phyloP scores from a whole-genome alignment of 1,140 invertebrate genomes.

The Globodera ellingtonae region DNA sequence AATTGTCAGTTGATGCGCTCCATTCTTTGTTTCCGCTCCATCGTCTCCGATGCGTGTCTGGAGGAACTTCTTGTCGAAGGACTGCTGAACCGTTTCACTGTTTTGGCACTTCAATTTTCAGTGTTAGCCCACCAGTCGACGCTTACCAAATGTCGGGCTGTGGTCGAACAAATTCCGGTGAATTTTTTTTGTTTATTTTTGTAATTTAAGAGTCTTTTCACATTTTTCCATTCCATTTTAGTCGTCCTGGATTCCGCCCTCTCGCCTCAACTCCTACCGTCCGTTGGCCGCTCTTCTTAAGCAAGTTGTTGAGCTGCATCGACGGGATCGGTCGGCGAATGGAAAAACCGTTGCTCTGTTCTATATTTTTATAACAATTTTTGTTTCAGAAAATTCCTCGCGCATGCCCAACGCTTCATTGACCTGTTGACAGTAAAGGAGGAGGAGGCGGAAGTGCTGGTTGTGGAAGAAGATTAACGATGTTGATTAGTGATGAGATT shows the following conservation, averaged over 20 bases:
- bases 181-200: too few relatives aligned
- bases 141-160: slow-evolving; percentile 39
- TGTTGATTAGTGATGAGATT: too few relatives aligned
- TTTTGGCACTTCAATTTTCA: slow-evolving; percentile 45
- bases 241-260: slow-evolving; percentile 8
- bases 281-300: slow-evolving; percentile 12
- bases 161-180: slow-evolving; percentile 40
- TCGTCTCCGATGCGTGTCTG: slow-evolving; percentile 35
- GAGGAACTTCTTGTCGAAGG: slow-evolving; percentile 47
- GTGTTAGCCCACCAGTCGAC: slow-evolving; percentile 25
- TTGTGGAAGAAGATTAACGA: too few relatives aligned
- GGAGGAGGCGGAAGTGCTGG: not conserved
- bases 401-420: not conserved
- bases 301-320: slow-evolving; percentile 12
- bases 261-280: slow-evolving; percentile 5
- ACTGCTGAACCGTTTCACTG: slow-evolving; percentile 38
- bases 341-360: not conserved
- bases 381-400: not conserved
- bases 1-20: slow-evolving; percentile 40
- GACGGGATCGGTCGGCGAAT: slow-evolving; percentile 6
- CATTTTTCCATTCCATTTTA: slow-evolving; percentile 11
- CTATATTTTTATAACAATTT: not conserved
- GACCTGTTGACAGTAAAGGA: not conserved
- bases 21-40: slow-evolving; percentile 32
- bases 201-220: not conserved